Evolutionary conservation across 2,888 invertebrate species (phyloP).

Genomic region (Xestia xanthographa): DNA sequence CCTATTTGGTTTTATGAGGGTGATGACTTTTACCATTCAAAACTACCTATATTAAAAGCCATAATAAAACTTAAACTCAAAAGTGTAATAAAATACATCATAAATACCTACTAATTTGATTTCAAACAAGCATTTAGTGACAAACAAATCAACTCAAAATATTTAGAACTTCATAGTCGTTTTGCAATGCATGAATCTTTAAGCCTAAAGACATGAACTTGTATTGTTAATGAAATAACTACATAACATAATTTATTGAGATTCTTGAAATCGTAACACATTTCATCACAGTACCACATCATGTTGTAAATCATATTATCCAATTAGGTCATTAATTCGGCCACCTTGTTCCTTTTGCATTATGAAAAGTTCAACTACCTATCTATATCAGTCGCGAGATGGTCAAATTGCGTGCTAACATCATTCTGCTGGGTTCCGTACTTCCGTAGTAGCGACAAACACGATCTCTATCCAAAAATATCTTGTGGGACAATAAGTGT

Average conservation of each 20-base stretch:
- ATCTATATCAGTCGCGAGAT: background rate
- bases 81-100: background rate
- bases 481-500: background rate
- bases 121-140: background rate
- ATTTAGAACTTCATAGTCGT: background rate
- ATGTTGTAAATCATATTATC: background rate
- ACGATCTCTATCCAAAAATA: background rate
- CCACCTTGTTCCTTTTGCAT: background rate
- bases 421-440: background rate
- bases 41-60: background rate
- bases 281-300: background rate
- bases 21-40: conserved; percentile 24
- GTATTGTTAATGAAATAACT: too few species aligned
- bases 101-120: background rate
- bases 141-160: background rate
- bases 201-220: background rate
- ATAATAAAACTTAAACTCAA: background rate
- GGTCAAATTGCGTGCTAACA: background rate
- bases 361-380: background rate
- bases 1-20: conserved; percentile 9
- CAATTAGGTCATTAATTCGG: background rate
- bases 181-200: background rate
- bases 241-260: background rate
- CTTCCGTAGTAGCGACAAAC: background rate
- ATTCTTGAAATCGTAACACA: background rate